Conservation (phyloP, 53 echinoderm and acorn worm species). For the Temnopleurus reevesii region DNA sequence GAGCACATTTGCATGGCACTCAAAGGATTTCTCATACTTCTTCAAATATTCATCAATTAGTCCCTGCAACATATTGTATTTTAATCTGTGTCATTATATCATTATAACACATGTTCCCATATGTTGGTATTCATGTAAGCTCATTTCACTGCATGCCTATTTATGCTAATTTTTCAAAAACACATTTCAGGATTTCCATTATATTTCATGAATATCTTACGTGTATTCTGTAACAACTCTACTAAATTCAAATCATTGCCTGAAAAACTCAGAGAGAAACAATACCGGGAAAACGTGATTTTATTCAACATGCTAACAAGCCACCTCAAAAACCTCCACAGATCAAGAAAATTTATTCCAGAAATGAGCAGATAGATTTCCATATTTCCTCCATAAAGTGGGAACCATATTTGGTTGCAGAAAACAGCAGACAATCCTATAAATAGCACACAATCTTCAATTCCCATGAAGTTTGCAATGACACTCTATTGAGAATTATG, state of each 20-base stretch:
- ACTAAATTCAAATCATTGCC: too few species aligned
- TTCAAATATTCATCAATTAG: too few species aligned
- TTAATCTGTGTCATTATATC: too few species aligned
- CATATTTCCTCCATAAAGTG: not conserved
- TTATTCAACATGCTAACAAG: not conserved
- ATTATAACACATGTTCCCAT: not conserved
- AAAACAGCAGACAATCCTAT: not conserved
- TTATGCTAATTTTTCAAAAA: too few species aligned
- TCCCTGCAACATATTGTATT: too few species aligned
- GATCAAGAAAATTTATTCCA: not conserved
- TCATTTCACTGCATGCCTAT: not conserved
- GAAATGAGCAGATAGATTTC: not conserved
- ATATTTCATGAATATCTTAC: too few species aligned
- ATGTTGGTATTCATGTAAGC: not conserved
- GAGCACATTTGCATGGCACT: too few species aligned
- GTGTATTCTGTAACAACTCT: too few species aligned
- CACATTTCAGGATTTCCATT: too few species aligned
- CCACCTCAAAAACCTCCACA: not conserved
- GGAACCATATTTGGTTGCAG: not conserved
- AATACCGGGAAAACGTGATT: too few species aligned
- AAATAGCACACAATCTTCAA: not conserved
- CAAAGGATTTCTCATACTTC: too few species aligned
- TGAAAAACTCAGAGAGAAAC: not conserved
- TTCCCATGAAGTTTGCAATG: not conserved
- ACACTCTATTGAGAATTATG: conserved; percentile 8